These are phyloP conservation scores for Cabera pusaria DNA, from an alignment of 2,888 invertebrate genomes.

Conservation along the genomic window DNA sequence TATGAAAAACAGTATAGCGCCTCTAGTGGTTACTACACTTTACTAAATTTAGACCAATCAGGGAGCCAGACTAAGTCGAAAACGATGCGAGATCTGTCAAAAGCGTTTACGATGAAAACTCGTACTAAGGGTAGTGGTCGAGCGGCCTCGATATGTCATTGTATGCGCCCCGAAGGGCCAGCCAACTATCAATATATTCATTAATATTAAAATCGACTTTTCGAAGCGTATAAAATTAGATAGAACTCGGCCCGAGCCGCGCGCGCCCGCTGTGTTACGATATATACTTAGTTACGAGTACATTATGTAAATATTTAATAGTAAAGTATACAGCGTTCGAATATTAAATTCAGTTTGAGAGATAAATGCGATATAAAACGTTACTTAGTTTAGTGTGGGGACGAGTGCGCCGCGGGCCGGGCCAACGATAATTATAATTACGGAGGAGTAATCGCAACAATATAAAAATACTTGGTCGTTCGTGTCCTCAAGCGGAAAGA, in stretches of 20 bases:
- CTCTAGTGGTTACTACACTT: no score
- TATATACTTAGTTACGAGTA: no score
- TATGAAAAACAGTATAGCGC: no score
- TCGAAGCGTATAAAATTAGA: constrained; percentile 40
- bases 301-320: constrained; percentile 10
- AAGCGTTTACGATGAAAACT: no score
- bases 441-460: constrained; percentile 28
- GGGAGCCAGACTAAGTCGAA: no score
- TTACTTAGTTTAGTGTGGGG: constrained; percentile 6
- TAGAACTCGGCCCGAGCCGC: constrained; percentile 19
- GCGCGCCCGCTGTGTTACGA: constrained; percentile 18
- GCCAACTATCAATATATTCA: constrained; percentile 21
- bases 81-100: no score
- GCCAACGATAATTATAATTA: constrained; percentile 5
- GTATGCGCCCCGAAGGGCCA: neutral
- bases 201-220: constrained; percentile 30
- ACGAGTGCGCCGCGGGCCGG: constrained; percentile 1
- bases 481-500: constrained; percentile 32
- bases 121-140: neutral
- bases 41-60: no score
- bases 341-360: constrained; percentile 13
- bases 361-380: constrained; percentile 11
- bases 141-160: constrained; percentile 21
- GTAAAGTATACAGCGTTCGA: constrained; percentile 6
- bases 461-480: constrained; percentile 56